Evolutionary conservation across 2,888 invertebrate genomes (phyloP).

Genomic region (Synergus itoensis): DNA sequence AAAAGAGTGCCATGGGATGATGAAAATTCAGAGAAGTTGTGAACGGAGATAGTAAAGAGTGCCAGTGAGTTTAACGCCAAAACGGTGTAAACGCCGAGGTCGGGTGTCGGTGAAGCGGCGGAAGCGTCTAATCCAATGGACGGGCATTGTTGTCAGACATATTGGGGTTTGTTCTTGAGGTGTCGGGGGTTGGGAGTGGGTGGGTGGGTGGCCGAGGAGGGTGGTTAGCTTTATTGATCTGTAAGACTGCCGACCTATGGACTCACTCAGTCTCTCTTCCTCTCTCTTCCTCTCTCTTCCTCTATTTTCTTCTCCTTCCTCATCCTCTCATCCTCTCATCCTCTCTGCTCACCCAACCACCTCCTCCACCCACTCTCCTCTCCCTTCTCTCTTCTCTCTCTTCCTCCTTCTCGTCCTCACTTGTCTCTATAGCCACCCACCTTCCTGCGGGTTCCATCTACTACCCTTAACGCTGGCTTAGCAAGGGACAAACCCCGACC

Average conservation of each 20-base stretch:
- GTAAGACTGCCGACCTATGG: conserved; percentile 77
- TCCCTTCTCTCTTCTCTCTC: conserved; percentile 42
- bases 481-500: conserved; percentile 67
- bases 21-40: conserved; percentile 38
- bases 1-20: conserved; percentile 1
- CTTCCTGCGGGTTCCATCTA: conserved; percentile 42
- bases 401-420: conserved; percentile 44
- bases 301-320: conserved; percentile 55
- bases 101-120: conserved; percentile 50
- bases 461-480: conserved; percentile 74
- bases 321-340: conserved; percentile 57
- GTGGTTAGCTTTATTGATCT: conserved; percentile 78
- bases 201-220: conserved; percentile 65
- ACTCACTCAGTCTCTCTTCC: conserved; percentile 66
- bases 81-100: conserved; percentile 38
- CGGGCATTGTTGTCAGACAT: conserved; percentile 75
- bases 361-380: conserved; percentile 40
- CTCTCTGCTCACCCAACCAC: conserved; percentile 64
- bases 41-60: conserved; percentile 24
- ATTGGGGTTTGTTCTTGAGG: conserved; percentile 77
- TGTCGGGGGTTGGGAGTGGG: conserved; percentile 63
- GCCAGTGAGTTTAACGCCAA: conserved; percentile 48
- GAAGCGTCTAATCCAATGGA: conserved; percentile 74
- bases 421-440: conserved; percentile 42
- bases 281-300: conserved; percentile 54